phyloP scores from a whole-genome alignment of 1,140 invertebrate genomes.

The Drosophila ercepeae region DNA sequence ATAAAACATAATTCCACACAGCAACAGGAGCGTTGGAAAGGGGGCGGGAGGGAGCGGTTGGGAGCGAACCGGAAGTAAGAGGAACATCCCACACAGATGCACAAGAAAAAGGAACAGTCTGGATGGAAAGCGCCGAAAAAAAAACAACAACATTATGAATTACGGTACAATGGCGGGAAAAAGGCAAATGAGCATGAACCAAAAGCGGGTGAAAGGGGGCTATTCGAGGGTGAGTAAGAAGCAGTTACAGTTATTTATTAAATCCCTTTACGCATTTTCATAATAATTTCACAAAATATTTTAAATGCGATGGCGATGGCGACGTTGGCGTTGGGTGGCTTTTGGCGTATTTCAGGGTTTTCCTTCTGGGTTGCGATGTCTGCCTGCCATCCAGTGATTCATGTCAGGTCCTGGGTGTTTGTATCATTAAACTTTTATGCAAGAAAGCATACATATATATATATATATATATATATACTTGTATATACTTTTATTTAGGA shows the following conservation, averaged over 20 bases:
- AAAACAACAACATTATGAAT: constrained; percentile 64
- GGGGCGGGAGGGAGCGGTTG: not conserved
- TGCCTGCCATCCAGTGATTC: constrained; percentile 68
- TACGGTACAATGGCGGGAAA: constrained; percentile 59
- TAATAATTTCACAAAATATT: constrained; percentile 82
- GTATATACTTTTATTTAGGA: constrained; percentile 6
- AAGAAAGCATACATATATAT: constrained; percentile 21
- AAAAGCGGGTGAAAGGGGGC: constrained; percentile 1
- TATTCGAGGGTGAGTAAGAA: constrained; percentile 46
- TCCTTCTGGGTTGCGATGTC: constrained; percentile 13
- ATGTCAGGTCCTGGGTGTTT: constrained; percentile 55
- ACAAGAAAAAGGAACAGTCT: constrained; percentile 62
- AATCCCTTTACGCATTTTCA: constrained; percentile 84
- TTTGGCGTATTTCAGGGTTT: not conserved
- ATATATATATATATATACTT: not conserved
- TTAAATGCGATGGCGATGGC: constrained; percentile 59
- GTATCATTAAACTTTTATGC: constrained; percentile 74
- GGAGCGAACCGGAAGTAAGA: not conserved
- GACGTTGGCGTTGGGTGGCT: constrained; percentile 14
- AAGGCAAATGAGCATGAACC: constrained; percentile 56
- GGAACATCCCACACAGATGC: constrained; percentile 62
- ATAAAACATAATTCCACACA: constrained; percentile 83
- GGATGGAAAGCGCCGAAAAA: constrained; percentile 52
- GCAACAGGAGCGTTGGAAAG: constrained; percentile 35
- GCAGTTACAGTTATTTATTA: constrained; percentile 84